phyloP scores from a whole-genome alignment of 1,140 invertebrate species.

The Medauroidea extradentata region DNA sequence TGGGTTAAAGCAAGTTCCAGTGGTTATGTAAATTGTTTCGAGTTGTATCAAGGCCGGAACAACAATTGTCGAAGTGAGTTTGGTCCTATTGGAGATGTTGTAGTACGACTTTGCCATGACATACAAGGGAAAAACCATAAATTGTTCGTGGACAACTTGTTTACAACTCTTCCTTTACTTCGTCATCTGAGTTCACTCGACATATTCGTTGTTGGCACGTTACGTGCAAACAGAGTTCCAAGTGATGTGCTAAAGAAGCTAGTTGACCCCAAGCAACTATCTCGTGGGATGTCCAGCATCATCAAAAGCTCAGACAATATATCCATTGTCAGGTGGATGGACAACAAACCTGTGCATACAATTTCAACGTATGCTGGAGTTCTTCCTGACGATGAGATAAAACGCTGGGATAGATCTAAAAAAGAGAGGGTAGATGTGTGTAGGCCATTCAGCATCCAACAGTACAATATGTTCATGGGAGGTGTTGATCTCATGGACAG shows the following conservation, averaged over 20 bases:
- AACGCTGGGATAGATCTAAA: slow-evolving; percentile 18
- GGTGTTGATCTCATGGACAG: slow-evolving; percentile 36
- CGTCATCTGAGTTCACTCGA: slow-evolving; percentile 4
- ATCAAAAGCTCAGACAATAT: slow-evolving; percentile 23
- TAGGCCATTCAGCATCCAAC: slow-evolving; percentile 26
- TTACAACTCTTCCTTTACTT: slow-evolving; percentile 2
- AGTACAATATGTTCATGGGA: slow-evolving; percentile 38
- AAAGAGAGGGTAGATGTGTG: slow-evolving; percentile 24
- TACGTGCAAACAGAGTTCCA: no score
- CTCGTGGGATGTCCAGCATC: slow-evolving; percentile 13
- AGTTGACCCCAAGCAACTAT: slow-evolving; percentile 21
- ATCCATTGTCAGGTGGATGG: slow-evolving; percentile 28
- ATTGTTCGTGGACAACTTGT: no score
- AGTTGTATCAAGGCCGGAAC: slow-evolving; percentile 30
- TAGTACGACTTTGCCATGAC: slow-evolving; percentile 26
- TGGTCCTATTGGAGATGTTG: slow-evolving; percentile 33
- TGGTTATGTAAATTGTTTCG: slow-evolving; percentile 33
- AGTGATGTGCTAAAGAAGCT: no score
- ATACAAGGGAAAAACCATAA: no score
- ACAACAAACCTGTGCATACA: slow-evolving; percentile 29
- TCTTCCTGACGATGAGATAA: slow-evolving; percentile 24
- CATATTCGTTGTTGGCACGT: slow-evolving; percentile 13
- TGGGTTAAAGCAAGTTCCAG: no score
- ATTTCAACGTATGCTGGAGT: slow-evolving; percentile 35
- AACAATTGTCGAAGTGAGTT: slow-evolving; percentile 23